phyloP scores from a whole-genome alignment of 2,888 invertebrate species.

The Phortica magna region DNA sequence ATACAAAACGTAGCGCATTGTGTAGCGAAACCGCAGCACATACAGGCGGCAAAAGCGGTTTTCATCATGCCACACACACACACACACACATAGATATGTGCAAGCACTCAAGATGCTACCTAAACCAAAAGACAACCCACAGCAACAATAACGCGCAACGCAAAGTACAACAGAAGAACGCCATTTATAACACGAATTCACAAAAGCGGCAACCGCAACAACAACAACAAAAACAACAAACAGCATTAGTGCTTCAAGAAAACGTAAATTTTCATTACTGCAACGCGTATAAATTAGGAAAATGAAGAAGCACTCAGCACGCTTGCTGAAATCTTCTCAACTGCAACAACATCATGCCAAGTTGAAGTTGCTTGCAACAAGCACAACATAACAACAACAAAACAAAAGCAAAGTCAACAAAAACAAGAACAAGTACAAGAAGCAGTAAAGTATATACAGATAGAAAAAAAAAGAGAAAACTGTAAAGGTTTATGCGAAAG shows the following conservation, averaged over 20 bases:
- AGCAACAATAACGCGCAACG: slow-evolving; percentile 14
- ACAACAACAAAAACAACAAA: slow-evolving; percentile 42
- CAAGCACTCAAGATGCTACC: background rate
- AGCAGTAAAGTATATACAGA: background rate
- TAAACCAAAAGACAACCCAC: background rate
- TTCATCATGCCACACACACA: background rate
- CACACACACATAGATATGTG: too few relatives aligned
- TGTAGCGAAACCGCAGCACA: slow-evolving; percentile 42
- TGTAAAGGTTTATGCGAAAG: slow-evolving; percentile 33
- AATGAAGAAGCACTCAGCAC: slow-evolving; percentile 61
- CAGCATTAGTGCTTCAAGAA: slow-evolving; percentile 1
- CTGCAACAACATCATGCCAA: slow-evolving; percentile 33
- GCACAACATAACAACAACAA: background rate
- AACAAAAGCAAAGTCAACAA: slow-evolving; percentile 40
- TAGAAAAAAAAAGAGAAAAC: background rate
- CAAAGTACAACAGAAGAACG: slow-evolving; percentile 35
- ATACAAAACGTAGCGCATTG: background rate
- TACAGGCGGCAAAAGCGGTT: slow-evolving; percentile 31
- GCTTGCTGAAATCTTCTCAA: slow-evolving; percentile 55
- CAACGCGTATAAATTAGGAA: slow-evolving; percentile 68
- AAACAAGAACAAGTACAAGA: background rate
- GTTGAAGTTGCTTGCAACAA: slow-evolving; percentile 4
- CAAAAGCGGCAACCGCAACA: slow-evolving; percentile 50
- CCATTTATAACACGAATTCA: slow-evolving; percentile 53
- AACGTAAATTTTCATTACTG: slow-evolving; percentile 71